Base-by-base conservation (phyloP, 2,797 vertebrate genomes). In the Oryzias dopingdopingensis region DNA sequence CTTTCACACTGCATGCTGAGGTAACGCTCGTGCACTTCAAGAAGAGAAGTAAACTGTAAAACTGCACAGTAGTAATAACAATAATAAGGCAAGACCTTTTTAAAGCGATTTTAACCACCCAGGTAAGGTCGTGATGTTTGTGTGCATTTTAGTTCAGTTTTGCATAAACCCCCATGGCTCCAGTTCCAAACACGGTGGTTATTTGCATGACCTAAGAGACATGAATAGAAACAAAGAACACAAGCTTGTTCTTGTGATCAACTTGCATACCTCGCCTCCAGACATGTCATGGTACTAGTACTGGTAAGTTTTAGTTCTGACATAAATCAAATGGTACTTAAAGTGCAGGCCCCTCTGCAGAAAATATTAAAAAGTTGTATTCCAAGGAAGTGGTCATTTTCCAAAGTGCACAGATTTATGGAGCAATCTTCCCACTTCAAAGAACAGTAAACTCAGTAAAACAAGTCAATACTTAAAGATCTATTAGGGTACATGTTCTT, bases 381-480 rank as follows among this genome's bases (percentile, higher is more conserved):
- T 54, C 44, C 51, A 55, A 65, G 64, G 52, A 79, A 84, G 56
- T 45, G 24, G n/a, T 23, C 4, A 5, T 72, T 74, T 18, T 44
- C 57, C 42, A 60, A 81, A 61, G 45, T 0, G 0, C 37, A 17
- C 3, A 14, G 4, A 48, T 46, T 58, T 16, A 37, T 55, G 6
- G 12, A 6, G 58, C 56, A 70, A 70, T 4, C 1, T 4, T 56
- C 20, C 32, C 47, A 37, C 15, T 23, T 20, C 43, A 45, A 5
- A 4, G 15, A 24, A 52, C 32, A n/a, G 3, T 4, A 44, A 15
- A 41, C 14, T 52, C 15, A 4, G 3, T 56, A 18, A 40, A 51
- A 59, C 3, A 52, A 1, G 2, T 46, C 14, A 10, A 13, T 3
- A 17, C 45, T 47, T 50, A 26, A 48, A 3, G 20, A 22, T 22